Base-by-base conservation (phyloP, 1,140 invertebrate species). In the Oreohelix idahoensis region DNA sequence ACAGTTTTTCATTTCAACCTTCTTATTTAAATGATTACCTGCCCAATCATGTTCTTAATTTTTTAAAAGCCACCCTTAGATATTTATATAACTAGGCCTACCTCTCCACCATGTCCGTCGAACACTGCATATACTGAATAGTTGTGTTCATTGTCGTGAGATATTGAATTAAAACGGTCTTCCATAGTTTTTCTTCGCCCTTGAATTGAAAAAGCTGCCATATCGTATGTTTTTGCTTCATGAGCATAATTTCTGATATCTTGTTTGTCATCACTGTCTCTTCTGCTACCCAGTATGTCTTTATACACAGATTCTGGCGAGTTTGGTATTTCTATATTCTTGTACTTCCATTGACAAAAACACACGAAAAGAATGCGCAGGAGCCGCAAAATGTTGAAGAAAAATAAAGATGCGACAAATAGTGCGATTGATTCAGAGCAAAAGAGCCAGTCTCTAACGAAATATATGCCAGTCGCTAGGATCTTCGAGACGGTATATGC, bases 81-180 rank as follows among this genome's bases (percentile, higher is more conserved):
- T n/a, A n/a, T n/a, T 29, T 1, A 53, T 13, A 4, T 80, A 39
- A 39, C n/a, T 76, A 84, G 87, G 90, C 42, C 42, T 93, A 96
- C 95, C 93, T 98, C 96, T 75, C 97, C 97, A 79, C 97, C 97
- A 93, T 98, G 97, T 0, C 97, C 97, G 94, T 98, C 97, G 92
- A 98, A 98, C 79, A 98, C 95, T 58, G 97, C 97, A 94, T 97
- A 98, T 71, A 98, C 93, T 1, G 96, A 95, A 76, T 97, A 95
- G 38, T 95, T 95, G 35, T 95, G 95, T 81, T 95, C 80, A 81
- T 92, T 89, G 15, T 92, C 86, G 82, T 96, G 95, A 90, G 95
- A 94, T 84, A 96, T 95, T 49, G 97, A 94, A 66, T 96, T 96
- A 92, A 96, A 97, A 86, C 97, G 94, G 92, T 98, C 97, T 94